These are phyloP conservation scores for Pseudochirops cupreus DNA, from an alignment of 2,797 vertebrate species.

Conservation along the genomic window DNA sequence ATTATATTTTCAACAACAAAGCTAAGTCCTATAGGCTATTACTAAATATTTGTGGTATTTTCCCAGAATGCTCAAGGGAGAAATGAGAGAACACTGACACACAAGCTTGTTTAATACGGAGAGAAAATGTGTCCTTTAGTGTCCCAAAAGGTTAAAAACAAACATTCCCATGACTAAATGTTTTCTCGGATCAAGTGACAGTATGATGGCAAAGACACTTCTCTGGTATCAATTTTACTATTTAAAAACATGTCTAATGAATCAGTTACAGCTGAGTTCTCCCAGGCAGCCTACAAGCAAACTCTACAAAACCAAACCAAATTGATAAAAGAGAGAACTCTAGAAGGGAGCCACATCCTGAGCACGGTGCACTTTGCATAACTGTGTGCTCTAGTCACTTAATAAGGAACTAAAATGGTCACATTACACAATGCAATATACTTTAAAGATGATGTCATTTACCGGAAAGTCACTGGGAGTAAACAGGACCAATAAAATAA, in stretches of 20 bases:
- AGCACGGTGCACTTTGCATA: slow-evolving; percentile 36
- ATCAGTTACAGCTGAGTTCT: slow-evolving; percentile 34
- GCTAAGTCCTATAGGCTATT: neutral
- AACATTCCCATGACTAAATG: neutral
- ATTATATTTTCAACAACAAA: slow-evolving; percentile 19
- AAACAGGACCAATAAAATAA: slow-evolving; percentile 61
- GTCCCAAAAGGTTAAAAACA: neutral
- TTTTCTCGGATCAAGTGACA: neutral
- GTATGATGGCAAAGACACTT: neutral
- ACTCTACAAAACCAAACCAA: slow-evolving; percentile 45
- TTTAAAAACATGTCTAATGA: slow-evolving; percentile 55
- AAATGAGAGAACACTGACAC: neutral
- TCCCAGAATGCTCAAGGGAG: neutral
- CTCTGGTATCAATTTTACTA: slow-evolving; percentile 43
- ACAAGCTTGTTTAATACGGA: neutral
- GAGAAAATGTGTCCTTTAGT: neutral
- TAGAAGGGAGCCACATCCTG: slow-evolving; percentile 26
- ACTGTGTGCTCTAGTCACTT: slow-evolving; percentile 59
- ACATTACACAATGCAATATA: slow-evolving; percentile 57
- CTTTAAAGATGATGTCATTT: slow-evolving; percentile 68
- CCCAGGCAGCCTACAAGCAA: slow-evolving; percentile 36
- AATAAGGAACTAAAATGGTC: slow-evolving; percentile 73
- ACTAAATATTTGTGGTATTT: slow-evolving; percentile 23
- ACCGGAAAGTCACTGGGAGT: slow-evolving; percentile 61
- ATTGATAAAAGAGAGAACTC: neutral